These are phyloP conservation scores for Zaprionus vittiger DNA, from an alignment of 1,140 invertebrate species.

Conservation along the genomic window DNA sequence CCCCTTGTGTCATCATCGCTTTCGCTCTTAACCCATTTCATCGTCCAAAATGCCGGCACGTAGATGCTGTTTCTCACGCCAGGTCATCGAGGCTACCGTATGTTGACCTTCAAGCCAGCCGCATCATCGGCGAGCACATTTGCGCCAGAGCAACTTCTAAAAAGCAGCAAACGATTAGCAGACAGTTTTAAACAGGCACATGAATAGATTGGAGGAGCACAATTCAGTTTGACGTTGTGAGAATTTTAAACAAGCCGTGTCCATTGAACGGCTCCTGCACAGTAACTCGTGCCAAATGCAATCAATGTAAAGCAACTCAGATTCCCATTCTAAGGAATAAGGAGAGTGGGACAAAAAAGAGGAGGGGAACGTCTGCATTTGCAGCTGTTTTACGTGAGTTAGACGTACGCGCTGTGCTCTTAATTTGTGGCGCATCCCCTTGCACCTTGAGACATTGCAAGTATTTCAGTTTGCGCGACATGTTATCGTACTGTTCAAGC, in stretches of 20 bases:
- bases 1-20: constrained; percentile 62
- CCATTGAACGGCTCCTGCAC: constrained; percentile 44
- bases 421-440: constrained; percentile 13
- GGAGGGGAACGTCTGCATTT: neutral
- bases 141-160: constrained; percentile 88
- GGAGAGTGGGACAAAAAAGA: neutral
- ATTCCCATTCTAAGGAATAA: constrained; percentile 64
- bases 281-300: constrained; percentile 65
- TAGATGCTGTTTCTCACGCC: constrained; percentile 94
- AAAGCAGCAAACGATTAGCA: constrained; percentile 2
- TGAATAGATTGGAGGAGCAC: neutral
- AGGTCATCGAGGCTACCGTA: constrained; percentile 94
- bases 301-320: constrained; percentile 40
- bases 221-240: constrained; percentile 14
- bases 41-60: constrained; percentile 93
- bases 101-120: constrained; percentile 88
- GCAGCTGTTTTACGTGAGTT: neutral
- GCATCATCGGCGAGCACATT: constrained; percentile 87
- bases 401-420: constrained; percentile 1
- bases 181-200: neutral
- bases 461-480: constrained; percentile 50
- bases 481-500: constrained; percentile 57
- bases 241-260: constrained; percentile 47
- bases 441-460: constrained; percentile 43
- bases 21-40: constrained; percentile 92